Evolutionary conservation across 1,140 invertebrate species (phyloP).

Genomic region (Caenorhabditis elegans): DNA sequence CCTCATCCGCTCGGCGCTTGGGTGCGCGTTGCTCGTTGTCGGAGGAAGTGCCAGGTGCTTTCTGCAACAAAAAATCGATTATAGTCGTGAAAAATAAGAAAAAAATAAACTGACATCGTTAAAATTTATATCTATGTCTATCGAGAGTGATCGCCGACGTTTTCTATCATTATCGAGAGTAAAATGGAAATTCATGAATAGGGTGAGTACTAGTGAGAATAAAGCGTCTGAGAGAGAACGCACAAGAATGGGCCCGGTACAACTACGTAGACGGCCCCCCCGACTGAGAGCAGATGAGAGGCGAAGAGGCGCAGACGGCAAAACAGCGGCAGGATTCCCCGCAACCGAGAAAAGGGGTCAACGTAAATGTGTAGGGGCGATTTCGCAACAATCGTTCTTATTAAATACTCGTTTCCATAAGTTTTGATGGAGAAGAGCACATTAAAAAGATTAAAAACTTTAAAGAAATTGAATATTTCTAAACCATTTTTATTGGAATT

Average conservation of each 20-base stretch:
- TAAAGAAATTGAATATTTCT: no score
- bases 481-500: no score
- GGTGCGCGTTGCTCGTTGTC: background rate
- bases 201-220: background rate
- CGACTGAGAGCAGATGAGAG: no score
- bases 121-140: background rate
- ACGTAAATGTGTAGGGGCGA: no score
- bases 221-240: no score
- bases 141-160: background rate
- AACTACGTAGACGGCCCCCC: no score
- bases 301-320: no score
- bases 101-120: background rate
- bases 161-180: background rate
- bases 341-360: background rate
- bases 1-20: slow-evolving; percentile 21
- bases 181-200: background rate
- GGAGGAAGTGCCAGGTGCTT: background rate
- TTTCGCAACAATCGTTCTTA: no score
- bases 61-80: background rate
- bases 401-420: no score
- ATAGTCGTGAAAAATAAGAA: background rate
- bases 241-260: no score
- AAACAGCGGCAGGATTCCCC: background rate
- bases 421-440: no score
- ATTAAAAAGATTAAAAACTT: no score